A percentile compares a stretch with the other conserved stretches of the same genome.
These are phyloP conservation scores for Catharus fuscescens DNA, from an alignment of 2,113 vertebrate genomes.

Conservation along the genomic window DNA sequence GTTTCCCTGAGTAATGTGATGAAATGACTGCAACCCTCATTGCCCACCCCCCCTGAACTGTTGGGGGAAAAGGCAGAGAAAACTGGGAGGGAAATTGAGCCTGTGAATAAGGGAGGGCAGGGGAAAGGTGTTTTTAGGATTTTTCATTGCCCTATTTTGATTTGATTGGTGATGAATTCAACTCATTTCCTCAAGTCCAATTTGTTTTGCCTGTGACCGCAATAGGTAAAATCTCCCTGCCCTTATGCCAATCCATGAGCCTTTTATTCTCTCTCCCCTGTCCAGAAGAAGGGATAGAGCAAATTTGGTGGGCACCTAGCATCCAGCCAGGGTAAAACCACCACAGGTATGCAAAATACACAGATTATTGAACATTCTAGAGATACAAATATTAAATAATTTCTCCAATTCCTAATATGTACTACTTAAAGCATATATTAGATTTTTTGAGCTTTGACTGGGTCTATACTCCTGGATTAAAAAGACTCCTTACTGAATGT, in stretches of 20 bases:
- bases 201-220: not conserved
- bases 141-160: not conserved
- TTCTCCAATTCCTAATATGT: not conserved
- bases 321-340: not conserved
- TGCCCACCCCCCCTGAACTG: not conserved
- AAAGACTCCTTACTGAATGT: not conserved
- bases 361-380: not conserved
- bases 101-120: not conserved
- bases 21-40: not conserved
- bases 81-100: not conserved
- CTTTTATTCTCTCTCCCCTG: not conserved
- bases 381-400: not conserved
- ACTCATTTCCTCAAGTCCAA: accelerated
- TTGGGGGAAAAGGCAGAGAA: not conserved
- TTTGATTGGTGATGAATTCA: not conserved
- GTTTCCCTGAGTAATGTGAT: not conserved
- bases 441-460: not conserved
- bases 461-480: not conserved
- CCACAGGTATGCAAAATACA: not conserved
- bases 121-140: not conserved
- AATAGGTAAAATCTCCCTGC: not conserved
- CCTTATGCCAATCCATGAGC: not conserved
- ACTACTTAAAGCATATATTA: not conserved
- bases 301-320: not conserved
- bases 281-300: not conserved